These are phyloP conservation scores for Cyclargus thomasi DNA, from an alignment of 1,140 invertebrate genomes.

Conservation along the genomic window DNA sequence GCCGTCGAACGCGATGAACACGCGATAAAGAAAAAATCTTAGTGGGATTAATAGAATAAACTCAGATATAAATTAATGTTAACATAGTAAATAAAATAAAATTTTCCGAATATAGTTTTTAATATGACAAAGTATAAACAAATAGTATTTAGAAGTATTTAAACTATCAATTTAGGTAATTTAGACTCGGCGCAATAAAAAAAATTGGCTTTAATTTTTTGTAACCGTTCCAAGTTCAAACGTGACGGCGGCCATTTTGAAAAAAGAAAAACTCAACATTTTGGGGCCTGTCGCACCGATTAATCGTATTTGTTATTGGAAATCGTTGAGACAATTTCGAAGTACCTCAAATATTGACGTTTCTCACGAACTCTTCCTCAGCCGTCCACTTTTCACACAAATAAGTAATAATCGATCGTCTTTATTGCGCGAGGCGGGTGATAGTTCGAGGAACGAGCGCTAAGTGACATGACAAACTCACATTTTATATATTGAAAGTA, in stretches of 20 bases:
- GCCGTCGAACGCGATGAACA: too few relatives aligned
- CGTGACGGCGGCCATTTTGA: constrained; percentile 20
- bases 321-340: constrained; percentile 73
- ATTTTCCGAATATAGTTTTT: too few relatives aligned
- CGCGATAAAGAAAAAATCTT: too few relatives aligned
- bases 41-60: too few relatives aligned
- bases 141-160: too few relatives aligned
- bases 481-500: constrained; percentile 16
- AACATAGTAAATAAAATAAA: too few relatives aligned
- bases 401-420: constrained; percentile 73
- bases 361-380: constrained; percentile 67
- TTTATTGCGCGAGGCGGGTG: constrained; percentile 62
- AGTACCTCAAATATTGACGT: constrained; percentile 68
- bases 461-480: constrained; percentile 51
- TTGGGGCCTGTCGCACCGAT: not conserved
- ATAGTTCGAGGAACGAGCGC: constrained; percentile 59
- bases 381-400: constrained; percentile 73
- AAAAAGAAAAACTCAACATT: constrained; percentile 6
- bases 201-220: too few relatives aligned
- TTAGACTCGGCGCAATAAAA: constrained; percentile 22
- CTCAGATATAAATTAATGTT: too few relatives aligned
- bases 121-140: too few relatives aligned
- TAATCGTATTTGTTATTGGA: constrained; percentile 58
- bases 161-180: too few relatives aligned
- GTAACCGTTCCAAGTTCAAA: too few relatives aligned